phyloP scores from a whole-genome alignment of 2,888 invertebrate species.

The Orthonychiurus folsomi region DNA sequence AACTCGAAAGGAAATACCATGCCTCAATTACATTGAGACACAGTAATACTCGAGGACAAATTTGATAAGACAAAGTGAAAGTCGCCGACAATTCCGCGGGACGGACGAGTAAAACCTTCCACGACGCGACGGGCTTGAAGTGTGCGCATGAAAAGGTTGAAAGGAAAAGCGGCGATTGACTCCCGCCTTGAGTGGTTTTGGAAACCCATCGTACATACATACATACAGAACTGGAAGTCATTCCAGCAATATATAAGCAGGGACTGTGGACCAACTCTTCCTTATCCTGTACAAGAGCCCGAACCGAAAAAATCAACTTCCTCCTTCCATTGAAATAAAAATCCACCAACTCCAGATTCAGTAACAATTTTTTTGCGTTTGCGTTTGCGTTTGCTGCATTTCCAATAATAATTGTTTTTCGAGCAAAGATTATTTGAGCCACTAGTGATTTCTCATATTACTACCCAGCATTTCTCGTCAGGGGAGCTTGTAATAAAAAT shows the following conservation, averaged over 20 bases:
- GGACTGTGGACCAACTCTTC: neutral
- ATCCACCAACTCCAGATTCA: too few species aligned
- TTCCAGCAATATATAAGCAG: neutral
- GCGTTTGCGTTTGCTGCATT: too few species aligned
- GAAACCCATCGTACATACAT: neutral
- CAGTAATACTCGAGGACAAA: neutral
- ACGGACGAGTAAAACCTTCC: neutral
- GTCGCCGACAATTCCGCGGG: neutral
- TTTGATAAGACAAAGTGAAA: neutral
- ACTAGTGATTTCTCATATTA: too few species aligned
- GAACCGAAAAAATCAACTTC: slow-evolving; percentile 1
- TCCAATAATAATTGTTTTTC: too few species aligned
- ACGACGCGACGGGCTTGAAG: neutral
- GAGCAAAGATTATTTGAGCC: too few species aligned
- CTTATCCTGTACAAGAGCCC: neutral
- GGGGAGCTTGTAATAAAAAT: too few species aligned
- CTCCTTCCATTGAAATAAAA: too few species aligned
- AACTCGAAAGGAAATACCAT: neutral
- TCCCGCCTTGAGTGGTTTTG: neutral
- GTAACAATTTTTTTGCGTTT: too few species aligned
- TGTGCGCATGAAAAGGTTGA: neutral
- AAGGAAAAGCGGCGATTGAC: neutral
- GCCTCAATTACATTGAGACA: neutral
- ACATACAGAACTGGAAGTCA: neutral
- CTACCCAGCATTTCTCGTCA: too few species aligned